These are phyloP conservation scores for Aptenodytes patagonicus DNA, from an alignment of 2,113 vertebrate species.

Conservation along the genomic window DNA sequence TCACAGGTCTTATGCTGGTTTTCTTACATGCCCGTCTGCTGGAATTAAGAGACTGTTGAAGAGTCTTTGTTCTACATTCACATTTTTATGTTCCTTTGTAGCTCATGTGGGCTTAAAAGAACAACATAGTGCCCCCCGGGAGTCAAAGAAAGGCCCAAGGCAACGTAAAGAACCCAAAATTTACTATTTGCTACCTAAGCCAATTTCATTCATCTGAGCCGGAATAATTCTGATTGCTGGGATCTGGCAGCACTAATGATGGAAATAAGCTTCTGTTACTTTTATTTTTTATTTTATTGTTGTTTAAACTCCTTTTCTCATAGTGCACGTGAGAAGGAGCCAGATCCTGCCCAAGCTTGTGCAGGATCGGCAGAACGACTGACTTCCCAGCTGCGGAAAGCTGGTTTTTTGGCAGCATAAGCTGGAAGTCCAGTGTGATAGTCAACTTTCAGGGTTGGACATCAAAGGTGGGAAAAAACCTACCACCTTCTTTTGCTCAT, in stretches of 20 bases:
- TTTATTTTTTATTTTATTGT: not conserved
- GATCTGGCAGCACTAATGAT: not conserved
- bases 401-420: not conserved
- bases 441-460: not conserved
- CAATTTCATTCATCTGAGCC: not conserved
- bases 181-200: not conserved
- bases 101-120: not conserved
- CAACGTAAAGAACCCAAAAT: not conserved
- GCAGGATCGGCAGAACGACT: not conserved
- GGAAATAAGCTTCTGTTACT: not conserved
- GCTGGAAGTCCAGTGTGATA: not conserved
- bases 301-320: not conserved
- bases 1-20: accelerated
- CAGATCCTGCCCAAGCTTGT: accelerated
- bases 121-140: not conserved
- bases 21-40: not conserved
- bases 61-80: not conserved
- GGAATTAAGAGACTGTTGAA: not conserved
- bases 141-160: not conserved
- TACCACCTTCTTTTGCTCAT: not conserved
- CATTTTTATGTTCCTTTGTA: not conserved
- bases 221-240: not conserved
- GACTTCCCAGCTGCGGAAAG: not conserved
- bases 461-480: not conserved
- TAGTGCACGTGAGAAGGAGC: not conserved